Percentiles rank a stretch among this genome's conserved stretches.
phyloP scores from a whole-genome alignment of 1,140 invertebrate species.

The Sitophilus oryzae region DNA sequence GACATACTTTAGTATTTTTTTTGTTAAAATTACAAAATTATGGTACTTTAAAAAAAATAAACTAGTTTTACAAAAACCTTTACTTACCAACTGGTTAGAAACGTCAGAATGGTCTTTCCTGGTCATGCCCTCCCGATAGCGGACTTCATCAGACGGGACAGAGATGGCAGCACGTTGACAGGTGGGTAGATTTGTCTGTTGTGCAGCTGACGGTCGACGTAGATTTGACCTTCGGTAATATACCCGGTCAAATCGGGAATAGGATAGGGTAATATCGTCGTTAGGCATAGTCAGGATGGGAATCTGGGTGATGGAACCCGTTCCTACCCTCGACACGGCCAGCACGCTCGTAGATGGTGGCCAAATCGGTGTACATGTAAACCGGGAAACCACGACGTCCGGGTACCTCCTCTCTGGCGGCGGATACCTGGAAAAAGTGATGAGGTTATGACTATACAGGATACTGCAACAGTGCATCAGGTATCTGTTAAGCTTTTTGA shows the following conservation, averaged over 20 bases:
- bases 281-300: conserved; percentile 65
- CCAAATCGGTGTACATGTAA: conserved; percentile 68
- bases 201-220: conserved; percentile 60
- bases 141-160: conserved; percentile 70
- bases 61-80: not conserved
- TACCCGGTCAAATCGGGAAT: conserved; percentile 66
- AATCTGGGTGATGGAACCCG: conserved; percentile 60
- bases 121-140: conserved; percentile 71
- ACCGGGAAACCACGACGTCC: conserved; percentile 63
- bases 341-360: conserved; percentile 62
- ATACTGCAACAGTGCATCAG: too few species aligned
- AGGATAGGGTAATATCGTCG: conserved; percentile 64
- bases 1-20: too few species aligned
- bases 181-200: conserved; percentile 68
- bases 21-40: too few species aligned
- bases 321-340: conserved; percentile 60
- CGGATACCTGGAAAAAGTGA: too few species aligned
- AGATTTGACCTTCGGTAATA: conserved; percentile 64
- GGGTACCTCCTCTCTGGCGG: conserved; percentile 62
- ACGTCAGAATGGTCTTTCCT: conserved; percentile 68
- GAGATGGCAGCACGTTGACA: conserved; percentile 65
- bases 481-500: too few species aligned
- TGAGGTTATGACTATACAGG: too few species aligned
- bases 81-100: conserved; percentile 58
- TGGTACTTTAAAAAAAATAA: too few species aligned